Base-by-base conservation (phyloP, 2,888 invertebrate genomes). In the Steinernema hermaphroditum region DNA sequence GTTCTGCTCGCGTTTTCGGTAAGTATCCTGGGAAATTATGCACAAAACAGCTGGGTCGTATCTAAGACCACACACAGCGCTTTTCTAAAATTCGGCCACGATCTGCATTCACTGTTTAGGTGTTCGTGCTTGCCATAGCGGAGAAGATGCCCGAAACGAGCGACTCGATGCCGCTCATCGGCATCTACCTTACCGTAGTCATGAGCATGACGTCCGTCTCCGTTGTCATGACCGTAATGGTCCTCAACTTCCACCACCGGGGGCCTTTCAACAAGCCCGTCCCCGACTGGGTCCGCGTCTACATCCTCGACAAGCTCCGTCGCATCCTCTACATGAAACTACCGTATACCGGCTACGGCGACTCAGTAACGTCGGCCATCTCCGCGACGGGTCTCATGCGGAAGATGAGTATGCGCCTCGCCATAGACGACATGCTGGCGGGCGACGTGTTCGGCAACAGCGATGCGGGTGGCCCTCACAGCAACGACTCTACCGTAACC, bases 81-180 rank as follows among this genome's bases (percentile, higher is more conserved):
- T n/a, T n/a, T n/a, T n/a, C n/a, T n/a, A n/a, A n/a, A n/a, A n/a
- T n/a, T n/a, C n/a, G n/a, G n/a, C n/a, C n/a, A n/a, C 2, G 8
- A 27, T 46, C 68, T 29, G 6, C 14, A 46, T 2, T 22, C 29
- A 29, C 68, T 41, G n/a, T 76, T 24, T 19, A 76, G 75, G 79
- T 81, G 44, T 90, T 90, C 84, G 90, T 90, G 89, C 83, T 90
- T 73, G 88, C 90, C 70, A 89, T 90, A 50, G 90, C 90, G 0
- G 90, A 90, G 83, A 90, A 90, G 83, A 89, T 90, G 88, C 90
- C 90, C 1, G 90, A 90, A 76, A 90, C 90, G 0, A 89, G 89
- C 0, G 90, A 90, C 81, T 90, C 89, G 72, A 89, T 90, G 74
- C 90, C 90, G 24, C 84, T 90, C 44, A 89, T 90, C 74, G 89